Base-by-base conservation (phyloP, 2,797 vertebrate genomes). In the Thunnus albacares region DNA sequence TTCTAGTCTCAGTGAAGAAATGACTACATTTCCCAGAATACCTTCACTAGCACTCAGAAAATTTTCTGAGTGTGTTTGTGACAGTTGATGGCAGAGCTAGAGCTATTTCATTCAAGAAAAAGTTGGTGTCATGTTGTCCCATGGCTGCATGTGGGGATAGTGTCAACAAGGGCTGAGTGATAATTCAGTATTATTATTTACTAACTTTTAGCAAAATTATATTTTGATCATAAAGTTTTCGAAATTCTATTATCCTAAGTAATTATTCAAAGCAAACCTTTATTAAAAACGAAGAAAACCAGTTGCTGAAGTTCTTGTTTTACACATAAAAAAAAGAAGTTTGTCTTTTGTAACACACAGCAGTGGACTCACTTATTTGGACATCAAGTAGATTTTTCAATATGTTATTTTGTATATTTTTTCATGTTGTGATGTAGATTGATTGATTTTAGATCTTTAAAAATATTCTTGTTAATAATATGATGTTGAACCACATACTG, bases 1-100 rank as follows among this genome's bases (percentile, higher is more conserved):
- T 62, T 52, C 28, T 66, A 4, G 28, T 55, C n/a, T 30, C 5
- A 20, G 11, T 55, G 26, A 17, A 6, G 5, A 14, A 55, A 17
- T 35, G 1, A 64, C 22, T 63, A 45, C 58, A 51, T 49, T 63
- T 63, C 55, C 63, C 67, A 65, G 53, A 51, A 69, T 67, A 15
- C 56, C 55, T 55, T 41, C n/a, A 57, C 7, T 45, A 17, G 12
- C 20, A 28, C 52, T 53, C 9, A 15, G 3, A 12, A 14, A 55
- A 17, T 49, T 17, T 56, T 59, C 18, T 6, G 41, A 13, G 20
- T 43, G n/a, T 59, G 49, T 0, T 18, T 43, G 41, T 15, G 41
- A 43, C 11, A 43, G 14, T 43, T 43, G 22, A 43, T 5, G 20
- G 49, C 52, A n/a, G 43, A 68, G 26, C 33, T 26, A 0, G 26